Percentiles rank a stretch among this genome's conserved stretches.
These are phyloP conservation scores for Slavum lentiscoides DNA, from an alignment of 2,888 invertebrate species.

Conservation along the genomic window DNA sequence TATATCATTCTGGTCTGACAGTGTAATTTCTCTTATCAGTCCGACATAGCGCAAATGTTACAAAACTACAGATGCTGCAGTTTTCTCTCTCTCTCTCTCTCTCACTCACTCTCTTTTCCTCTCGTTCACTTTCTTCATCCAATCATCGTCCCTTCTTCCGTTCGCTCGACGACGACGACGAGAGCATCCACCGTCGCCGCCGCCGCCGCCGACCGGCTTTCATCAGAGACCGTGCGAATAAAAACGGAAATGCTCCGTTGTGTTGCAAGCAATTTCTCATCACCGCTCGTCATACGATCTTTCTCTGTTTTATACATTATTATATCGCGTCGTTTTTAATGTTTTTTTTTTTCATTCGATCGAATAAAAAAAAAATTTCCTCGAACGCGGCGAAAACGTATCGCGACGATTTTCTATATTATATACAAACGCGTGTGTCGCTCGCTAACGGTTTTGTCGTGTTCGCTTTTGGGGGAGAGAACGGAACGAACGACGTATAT, in stretches of 20 bases:
- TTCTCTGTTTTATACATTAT: neutral
- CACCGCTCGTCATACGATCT: no score
- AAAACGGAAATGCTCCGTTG: slow-evolving; percentile 28
- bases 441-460: no score
- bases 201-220: slow-evolving; percentile 42
- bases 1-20: slow-evolving; percentile 88
- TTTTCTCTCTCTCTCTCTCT: slow-evolving; percentile 27
- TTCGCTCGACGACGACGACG: neutral
- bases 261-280: slow-evolving; percentile 18
- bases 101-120: no score
- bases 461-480: no score
- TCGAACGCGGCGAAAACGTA: neutral
- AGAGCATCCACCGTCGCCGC: slow-evolving; percentile 1
- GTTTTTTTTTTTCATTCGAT: no score
- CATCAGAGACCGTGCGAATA: slow-evolving; percentile 48
- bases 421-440: neutral
- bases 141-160: neutral
- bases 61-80: slow-evolving; percentile 52
- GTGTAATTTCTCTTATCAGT: slow-evolving; percentile 70
- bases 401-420: neutral
- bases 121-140: slow-evolving; percentile 17
- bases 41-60: slow-evolving; percentile 51
- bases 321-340: no score
- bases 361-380: neutral
- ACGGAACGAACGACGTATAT: neutral